These are phyloP conservation scores for Leptopilina drosophilae DNA, from an alignment of 2,888 invertebrate species.

Conservation along the genomic window DNA sequence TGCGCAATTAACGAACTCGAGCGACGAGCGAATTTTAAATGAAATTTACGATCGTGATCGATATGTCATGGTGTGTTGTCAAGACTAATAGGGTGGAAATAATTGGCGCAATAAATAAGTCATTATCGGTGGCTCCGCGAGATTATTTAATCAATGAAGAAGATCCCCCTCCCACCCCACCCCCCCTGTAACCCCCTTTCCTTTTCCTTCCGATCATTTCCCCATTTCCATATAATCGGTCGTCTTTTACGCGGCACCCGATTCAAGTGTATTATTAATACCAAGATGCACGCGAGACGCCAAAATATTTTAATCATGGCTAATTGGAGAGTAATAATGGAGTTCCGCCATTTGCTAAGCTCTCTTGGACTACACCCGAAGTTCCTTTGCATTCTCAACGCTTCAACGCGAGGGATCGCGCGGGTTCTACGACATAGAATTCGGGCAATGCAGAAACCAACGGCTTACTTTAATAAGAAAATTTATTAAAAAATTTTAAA, in stretches of 20 bases:
- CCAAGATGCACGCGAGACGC: conserved; percentile 75
- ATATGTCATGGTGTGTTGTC: conserved; percentile 55
- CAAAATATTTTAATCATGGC: conserved; percentile 77
- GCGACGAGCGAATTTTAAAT: conserved; percentile 29
- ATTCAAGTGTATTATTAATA: conserved; percentile 73
- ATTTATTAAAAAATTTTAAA: background rate
- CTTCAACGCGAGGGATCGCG: conserved; percentile 18
- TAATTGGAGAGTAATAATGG: conserved; percentile 77
- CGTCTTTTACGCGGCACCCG: conserved; percentile 59
- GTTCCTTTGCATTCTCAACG: conserved; percentile 68
- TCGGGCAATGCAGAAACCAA: conserved; percentile 23
- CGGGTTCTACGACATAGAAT: conserved; percentile 36
- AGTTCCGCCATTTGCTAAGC: conserved; percentile 69
- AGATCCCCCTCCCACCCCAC: conserved; percentile 53
- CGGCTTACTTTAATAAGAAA: background rate
- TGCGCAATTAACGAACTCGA: conserved; percentile 36
- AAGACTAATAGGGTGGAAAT: conserved; percentile 70
- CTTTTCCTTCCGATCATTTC: conserved; percentile 66
- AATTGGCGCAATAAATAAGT: conserved; percentile 76
- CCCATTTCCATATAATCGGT: conserved; percentile 75
- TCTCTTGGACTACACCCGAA: conserved; percentile 59
- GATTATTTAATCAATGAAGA: conserved; percentile 75
- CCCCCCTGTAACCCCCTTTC: conserved; percentile 42
- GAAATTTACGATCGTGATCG: conserved; percentile 40
- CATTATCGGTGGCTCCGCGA: conserved; percentile 70